A percentile compares a stretch with the other conserved stretches of the same genome.
phyloP scores from a whole-genome alignment of 2,888 invertebrate genomes.

The Synergus japonicus region DNA sequence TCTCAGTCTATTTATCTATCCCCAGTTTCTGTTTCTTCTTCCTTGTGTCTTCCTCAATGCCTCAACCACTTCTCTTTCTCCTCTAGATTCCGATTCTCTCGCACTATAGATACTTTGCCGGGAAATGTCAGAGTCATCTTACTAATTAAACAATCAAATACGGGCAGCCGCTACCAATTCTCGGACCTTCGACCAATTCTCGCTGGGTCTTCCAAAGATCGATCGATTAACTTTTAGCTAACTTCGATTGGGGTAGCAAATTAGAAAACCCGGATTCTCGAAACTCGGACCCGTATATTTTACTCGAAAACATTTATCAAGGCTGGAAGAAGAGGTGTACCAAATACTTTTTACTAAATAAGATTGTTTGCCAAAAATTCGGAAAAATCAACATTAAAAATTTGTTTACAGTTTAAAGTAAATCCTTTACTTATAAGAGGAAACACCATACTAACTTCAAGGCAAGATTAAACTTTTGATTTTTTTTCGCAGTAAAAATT shows the following conservation, averaged over 20 bases:
- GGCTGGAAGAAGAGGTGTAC: background rate
- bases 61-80: slow-evolving; percentile 57
- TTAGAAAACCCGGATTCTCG: slow-evolving; percentile 55
- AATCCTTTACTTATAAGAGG: too few relatives aligned
- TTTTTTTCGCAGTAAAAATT: background rate
- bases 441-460: background rate
- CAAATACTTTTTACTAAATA: too few relatives aligned
- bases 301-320: background rate
- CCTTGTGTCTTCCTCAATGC: slow-evolving; percentile 48
- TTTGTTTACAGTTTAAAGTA: too few relatives aligned
- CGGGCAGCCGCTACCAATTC: slow-evolving; percentile 69
- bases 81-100: slow-evolving; percentile 54
- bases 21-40: slow-evolving; percentile 35
- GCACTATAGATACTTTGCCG: slow-evolving; percentile 57
- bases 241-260: slow-evolving; percentile 68
- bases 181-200: slow-evolving; percentile 63
- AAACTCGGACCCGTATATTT: background rate
- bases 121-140: slow-evolving; percentile 73
- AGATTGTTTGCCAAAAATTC: too few relatives aligned
- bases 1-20: slow-evolving; percentile 45
- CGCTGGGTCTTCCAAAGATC: slow-evolving; percentile 67
- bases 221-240: slow-evolving; percentile 71
- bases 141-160: slow-evolving; percentile 78
- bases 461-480: background rate
- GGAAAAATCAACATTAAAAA: too few relatives aligned